Evolutionary conservation across 2,888 invertebrate species (phyloP), one percentile per base, ranked within the genome.

Genomic region (Cryptocephalus moraei): DNA sequence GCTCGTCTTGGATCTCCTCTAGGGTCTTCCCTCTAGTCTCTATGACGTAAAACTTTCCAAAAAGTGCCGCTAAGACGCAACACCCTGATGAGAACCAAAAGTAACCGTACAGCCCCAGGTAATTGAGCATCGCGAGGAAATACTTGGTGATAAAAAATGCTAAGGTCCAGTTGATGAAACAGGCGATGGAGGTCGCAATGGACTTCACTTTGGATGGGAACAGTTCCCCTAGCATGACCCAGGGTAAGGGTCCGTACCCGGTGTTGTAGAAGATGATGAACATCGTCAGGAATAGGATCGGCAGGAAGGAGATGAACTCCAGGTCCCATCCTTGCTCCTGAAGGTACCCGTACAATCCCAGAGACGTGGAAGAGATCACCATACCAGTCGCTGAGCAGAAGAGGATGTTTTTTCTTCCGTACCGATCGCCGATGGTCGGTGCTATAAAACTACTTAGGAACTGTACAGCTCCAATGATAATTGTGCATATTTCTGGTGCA

Each of bases 191-290:
- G 9, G 57, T 49, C 0, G 84, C 80, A 67, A 86, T 86, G 1
- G 88, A 82, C 47, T 58, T 59, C 0, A 58, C 56, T 55, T 86
- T 83, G 0, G 82, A 71, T 14, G 91, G 81, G 67, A 91, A 83
- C 68, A 91, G 77, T 67, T 91, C 90, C 1, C 86, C 83, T 76
- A 88, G 78, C 33, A 90, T 79, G 0, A 86, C 82, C 89, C 89
- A 89, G 0, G 87, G 84, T 34, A 89, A 65, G 0, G 87, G 84
- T 2, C 91, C 88, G 44, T 84, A 78, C 1, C 81, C 79, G 71
- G 62, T 9, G 53, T 86, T 83, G 70, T 86, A 89, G 0, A 81
- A 78, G 45, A 82, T 70, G 49, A 87, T 84, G 71, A 82, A 89
- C 13, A 82, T 56, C 1, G 87, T 75, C 39, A 89, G 67, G 0